Base-by-base conservation (phyloP, 2,888 invertebrate genomes). In the Tigriopus californicus region DNA sequence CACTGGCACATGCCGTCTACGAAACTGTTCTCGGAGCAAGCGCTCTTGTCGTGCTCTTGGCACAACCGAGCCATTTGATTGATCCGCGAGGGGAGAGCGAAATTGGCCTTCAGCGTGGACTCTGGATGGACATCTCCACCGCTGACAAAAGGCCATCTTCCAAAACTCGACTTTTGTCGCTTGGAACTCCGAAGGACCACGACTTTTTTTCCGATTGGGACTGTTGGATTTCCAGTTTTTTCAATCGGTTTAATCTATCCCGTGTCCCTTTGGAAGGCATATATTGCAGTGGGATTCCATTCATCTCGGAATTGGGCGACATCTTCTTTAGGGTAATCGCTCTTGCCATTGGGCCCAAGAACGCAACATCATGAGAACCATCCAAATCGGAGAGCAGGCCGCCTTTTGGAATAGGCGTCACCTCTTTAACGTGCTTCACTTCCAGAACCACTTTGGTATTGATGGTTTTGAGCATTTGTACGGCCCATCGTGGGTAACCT, bases 401-500 rank as follows among this genome's bases (percentile, higher is more conserved):
- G 5, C 88, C 87, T 65, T 90, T 89, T 72, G 88, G 85, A 75
- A 91, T 90, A 25, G 73, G 75, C 51, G 73, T 74, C 61, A 76
- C 76, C 67, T 77, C 77, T 61, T 74, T 68, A 41, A 76, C 68
- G 66, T 76, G 77, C 66, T 76, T 76, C 48, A 77, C 77, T 85
- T 97, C 95, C 62, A 98, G 77, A 74, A 95, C 92, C 53, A 98
- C 97, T 71, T 94, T 82, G 76, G 91, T 89, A 58, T 97, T 97
- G 61, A 97, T 95, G 69, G 90, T 80, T 75, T 98, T 98, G 63
- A 98, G 76, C 46, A 94, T 94, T 72, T 89, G 83, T 6, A 98
- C 98, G 61, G 97, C 97, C 73, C 97, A 71, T 98, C 97, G 72
- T 98, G 98, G 46, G 94, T 94, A 72, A 95, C 94, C 66, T 90